These are phyloP conservation scores for Sorex fumeus DNA, from an alignment of 2,113 vertebrate species.

Conservation along the genomic window DNA sequence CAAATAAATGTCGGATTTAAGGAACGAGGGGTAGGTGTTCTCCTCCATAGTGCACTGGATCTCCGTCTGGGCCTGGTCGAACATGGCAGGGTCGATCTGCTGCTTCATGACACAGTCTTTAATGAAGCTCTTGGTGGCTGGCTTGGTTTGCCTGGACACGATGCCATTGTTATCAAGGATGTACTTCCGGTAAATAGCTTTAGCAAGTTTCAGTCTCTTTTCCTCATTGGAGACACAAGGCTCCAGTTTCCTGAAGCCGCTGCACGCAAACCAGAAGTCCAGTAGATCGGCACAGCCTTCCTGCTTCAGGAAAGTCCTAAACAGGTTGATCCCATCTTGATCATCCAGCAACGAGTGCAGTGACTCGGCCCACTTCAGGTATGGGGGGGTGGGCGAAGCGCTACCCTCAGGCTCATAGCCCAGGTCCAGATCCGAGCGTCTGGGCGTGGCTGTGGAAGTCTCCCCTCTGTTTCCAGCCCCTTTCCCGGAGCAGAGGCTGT, in stretches of 20 bases:
- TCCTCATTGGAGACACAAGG: slow-evolving; percentile 92
- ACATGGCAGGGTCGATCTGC: slow-evolving; percentile 97
- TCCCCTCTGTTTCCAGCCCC: slow-evolving; percentile 92
- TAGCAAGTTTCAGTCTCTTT: slow-evolving; percentile 96
- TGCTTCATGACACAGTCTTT: slow-evolving; percentile 95
- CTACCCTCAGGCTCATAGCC: slow-evolving; percentile 99
- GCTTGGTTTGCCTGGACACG: slow-evolving; percentile 96
- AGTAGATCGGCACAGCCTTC: slow-evolving; percentile 96
- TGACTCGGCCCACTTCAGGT: slow-evolving; percentile 98
- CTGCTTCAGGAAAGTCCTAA: slow-evolving; percentile 96
- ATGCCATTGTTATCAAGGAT: slow-evolving; percentile 95
- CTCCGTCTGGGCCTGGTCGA: slow-evolving; percentile 98
- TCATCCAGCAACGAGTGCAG: slow-evolving; percentile 98
- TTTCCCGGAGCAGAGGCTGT: slow-evolving; percentile 91
- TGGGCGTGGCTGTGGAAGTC: slow-evolving; percentile 94
- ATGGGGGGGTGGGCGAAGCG: slow-evolving; percentile 97
- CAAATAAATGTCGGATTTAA: slow-evolving; percentile 98
- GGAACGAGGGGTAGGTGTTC: slow-evolving; percentile 97
- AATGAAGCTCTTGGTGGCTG: slow-evolving; percentile 98
- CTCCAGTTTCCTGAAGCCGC: slow-evolving; percentile 97
- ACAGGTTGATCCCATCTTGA: slow-evolving; percentile 97
- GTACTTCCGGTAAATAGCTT: slow-evolving; percentile 98
- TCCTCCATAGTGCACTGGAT: slow-evolving; percentile 97
- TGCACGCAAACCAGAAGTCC: slow-evolving; percentile 99
- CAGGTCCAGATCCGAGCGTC: slow-evolving; percentile 96